These are phyloP conservation scores for Epinephelus cyanopodus DNA, from an alignment of 2,113 vertebrate genomes.

Conservation along the genomic window DNA sequence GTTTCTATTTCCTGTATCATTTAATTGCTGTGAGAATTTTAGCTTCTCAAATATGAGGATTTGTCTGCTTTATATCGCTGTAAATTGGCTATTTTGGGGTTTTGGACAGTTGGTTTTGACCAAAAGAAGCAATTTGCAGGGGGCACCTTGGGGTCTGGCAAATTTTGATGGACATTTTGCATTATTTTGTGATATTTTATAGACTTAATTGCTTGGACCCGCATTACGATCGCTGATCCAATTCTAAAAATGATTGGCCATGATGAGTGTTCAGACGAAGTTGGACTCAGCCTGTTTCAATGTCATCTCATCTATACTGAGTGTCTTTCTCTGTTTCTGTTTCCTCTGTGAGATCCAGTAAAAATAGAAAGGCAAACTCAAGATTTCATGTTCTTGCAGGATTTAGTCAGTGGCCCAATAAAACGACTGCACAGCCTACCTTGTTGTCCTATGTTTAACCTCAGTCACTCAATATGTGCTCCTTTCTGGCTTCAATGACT, in stretches of 20 bases:
- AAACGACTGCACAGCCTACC: neutral
- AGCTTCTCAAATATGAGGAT: neutral
- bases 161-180: slow-evolving; percentile 16
- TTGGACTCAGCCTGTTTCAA: neutral
- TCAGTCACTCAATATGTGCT: neutral
- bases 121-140: neutral
- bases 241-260: neutral
- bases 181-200: slow-evolving; percentile 19
- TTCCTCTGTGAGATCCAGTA: neutral
- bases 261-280: neutral
- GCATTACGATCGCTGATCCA: neutral
- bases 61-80: neutral
- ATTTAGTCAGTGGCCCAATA: neutral
- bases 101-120: neutral
- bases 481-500: neutral
- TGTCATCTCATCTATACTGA: slow-evolving; percentile 1
- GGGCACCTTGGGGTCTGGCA: neutral
- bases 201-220: neutral
- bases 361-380: neutral
- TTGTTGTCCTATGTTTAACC: neutral
- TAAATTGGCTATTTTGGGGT: slow-evolving; percentile 9
- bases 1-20: slow-evolving; percentile 21
- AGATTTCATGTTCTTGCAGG: neutral
- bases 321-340: neutral
- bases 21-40: neutral